Conservation (phyloP, 1,140 invertebrate genomes). For the Schlechtendalia chinensis region DNA sequence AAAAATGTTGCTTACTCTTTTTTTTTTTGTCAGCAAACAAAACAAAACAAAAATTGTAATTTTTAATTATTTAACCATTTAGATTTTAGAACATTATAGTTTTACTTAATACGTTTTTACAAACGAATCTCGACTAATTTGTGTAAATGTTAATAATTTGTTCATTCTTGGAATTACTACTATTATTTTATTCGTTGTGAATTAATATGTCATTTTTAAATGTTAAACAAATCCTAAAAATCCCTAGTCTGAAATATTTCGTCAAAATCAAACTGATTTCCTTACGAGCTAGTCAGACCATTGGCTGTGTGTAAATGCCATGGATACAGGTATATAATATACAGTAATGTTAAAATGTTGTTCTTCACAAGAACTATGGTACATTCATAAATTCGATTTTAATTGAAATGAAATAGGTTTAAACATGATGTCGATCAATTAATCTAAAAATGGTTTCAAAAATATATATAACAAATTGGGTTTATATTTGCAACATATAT, state of each 20-base stretch:
- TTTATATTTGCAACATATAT: neutral
- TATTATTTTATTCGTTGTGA: neutral
- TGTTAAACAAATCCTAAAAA: neutral
- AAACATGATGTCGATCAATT: neutral
- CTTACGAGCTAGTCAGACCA: conserved; percentile 26
- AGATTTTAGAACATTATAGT: neutral
- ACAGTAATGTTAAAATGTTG: neutral
- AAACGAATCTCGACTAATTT: neutral
- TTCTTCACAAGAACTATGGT: neutral
- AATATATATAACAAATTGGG: neutral
- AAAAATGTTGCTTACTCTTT: neutral
- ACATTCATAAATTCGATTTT: neutral
- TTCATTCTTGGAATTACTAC: neutral
- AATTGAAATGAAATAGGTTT: neutral
- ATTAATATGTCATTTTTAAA: neutral
- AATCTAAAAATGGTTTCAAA: neutral
- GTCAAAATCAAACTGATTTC: neutral
- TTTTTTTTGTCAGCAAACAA: too few relatives aligned
- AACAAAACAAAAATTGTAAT: neutral
- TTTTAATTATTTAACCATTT: neutral
- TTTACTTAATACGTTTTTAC: neutral
- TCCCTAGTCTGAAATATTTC: neutral
- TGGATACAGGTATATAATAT: neutral
- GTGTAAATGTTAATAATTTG: neutral
- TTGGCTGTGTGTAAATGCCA: neutral